Conservation (phyloP, 2,888 invertebrate genomes). For the Amphipoea oculea region DNA sequence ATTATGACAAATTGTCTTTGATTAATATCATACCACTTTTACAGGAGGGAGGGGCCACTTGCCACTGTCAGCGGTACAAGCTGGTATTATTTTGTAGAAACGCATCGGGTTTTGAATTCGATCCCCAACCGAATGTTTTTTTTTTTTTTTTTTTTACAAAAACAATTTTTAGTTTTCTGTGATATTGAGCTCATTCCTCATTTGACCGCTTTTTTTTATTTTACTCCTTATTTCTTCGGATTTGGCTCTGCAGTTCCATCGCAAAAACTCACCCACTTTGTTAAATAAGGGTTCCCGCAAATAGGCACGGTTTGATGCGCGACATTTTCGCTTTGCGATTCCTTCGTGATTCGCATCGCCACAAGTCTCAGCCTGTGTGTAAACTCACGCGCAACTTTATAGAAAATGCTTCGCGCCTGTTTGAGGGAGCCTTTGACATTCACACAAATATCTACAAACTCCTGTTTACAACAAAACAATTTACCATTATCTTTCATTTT, state of each 20-base stretch:
- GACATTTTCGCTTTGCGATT: neutral
- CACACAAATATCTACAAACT: neutral
- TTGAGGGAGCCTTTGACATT: neutral
- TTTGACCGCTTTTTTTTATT: conserved; percentile 7
- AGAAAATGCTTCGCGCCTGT: neutral
- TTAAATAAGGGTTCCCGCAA: neutral
- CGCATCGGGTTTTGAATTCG: conserved; percentile 17
- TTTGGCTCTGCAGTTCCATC: conserved; percentile 22
- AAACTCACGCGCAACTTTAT: neutral
- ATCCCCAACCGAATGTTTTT: neutral
- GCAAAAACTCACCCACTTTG: neutral
- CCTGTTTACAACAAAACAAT: neutral
- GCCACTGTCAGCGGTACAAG: conserved; percentile 7
- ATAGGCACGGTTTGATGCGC: neutral
- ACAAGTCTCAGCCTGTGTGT: too few species aligned
- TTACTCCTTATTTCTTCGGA: neutral
- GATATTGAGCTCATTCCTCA: neutral
- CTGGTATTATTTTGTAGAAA: conserved; percentile 24
- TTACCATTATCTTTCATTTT: conserved; percentile 9
- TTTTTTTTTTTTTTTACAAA: neutral
- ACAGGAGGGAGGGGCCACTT: conserved; percentile 3
- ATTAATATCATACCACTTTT: conserved; percentile 1
- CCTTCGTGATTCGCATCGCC: neutral
- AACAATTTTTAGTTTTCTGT: neutral
- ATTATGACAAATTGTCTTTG: neutral